Percentiles rank a stretch among this genome's conserved stretches.
Conservation (phyloP, 2,888 invertebrate species). For the Thera britannica region DNA sequence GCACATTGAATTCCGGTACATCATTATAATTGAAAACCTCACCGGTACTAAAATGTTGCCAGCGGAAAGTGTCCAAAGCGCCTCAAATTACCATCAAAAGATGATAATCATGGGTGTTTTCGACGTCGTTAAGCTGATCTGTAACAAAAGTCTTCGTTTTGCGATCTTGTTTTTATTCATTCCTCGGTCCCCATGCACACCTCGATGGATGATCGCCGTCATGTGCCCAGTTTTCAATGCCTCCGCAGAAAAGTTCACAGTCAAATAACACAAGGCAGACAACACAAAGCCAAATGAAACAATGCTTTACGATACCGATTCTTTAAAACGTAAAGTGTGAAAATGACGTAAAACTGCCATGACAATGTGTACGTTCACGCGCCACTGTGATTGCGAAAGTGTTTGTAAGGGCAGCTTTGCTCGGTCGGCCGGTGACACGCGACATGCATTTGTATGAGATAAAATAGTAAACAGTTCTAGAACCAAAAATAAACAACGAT, state of each 20-base stretch:
- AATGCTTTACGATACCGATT: slow-evolving; percentile 47
- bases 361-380: slow-evolving; percentile 20
- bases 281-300: slow-evolving; percentile 68
- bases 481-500: slow-evolving; percentile 52
- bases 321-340: slow-evolving; percentile 43
- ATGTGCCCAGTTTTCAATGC: slow-evolving; percentile 58
- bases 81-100: slow-evolving; percentile 84
- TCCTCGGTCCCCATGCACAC: slow-evolving; percentile 71
- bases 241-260: slow-evolving; percentile 52
- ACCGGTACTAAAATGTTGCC: slow-evolving; percentile 77
- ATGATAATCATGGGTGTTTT: slow-evolving; percentile 85
- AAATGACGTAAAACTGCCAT: slow-evolving; percentile 40
- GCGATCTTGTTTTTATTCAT: slow-evolving; percentile 72
- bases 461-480: slow-evolving; percentile 52
- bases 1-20: slow-evolving; percentile 71
- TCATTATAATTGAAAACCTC: slow-evolving; percentile 75
- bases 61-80: slow-evolving; percentile 79
- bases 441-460: slow-evolving; percentile 54
- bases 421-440: slow-evolving; percentile 52
- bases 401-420: slow-evolving; percentile 62
- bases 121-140: slow-evolving; percentile 84
- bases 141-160: slow-evolving; percentile 83
- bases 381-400: slow-evolving; percentile 28
- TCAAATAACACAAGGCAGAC: slow-evolving; percentile 49
- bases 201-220: slow-evolving; percentile 62